A percentile compares a stretch with the other conserved stretches of the same genome.
These are phyloP conservation scores for Limnephilus auricula DNA, from an alignment of 2,888 invertebrate genomes.

Conservation along the genomic window DNA sequence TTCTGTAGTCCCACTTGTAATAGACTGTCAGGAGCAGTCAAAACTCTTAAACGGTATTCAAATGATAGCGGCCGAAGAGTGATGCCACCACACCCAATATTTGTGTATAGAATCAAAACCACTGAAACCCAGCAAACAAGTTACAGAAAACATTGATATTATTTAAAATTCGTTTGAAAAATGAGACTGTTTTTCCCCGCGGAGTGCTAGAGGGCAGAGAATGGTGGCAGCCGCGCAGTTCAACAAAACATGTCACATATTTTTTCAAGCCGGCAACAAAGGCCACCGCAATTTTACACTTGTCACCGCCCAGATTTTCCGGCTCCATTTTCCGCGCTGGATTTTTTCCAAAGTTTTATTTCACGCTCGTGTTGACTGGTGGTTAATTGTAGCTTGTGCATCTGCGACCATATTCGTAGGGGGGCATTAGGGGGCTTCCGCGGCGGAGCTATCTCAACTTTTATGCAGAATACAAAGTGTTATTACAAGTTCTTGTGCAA, in stretches of 20 bases:
- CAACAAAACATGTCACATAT: conserved; percentile 30
- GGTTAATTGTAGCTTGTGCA: conserved; percentile 38
- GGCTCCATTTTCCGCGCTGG: neutral
- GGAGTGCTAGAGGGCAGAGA: neutral
- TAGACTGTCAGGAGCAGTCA: too few species aligned
- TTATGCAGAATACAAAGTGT: neutral
- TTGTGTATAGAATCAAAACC: neutral
- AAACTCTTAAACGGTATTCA: too few species aligned
- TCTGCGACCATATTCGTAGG: conserved; percentile 6
- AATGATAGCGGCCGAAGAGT: too few species aligned
- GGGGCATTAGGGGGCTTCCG: neutral
- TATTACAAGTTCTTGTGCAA: neutral
- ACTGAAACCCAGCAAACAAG: neutral
- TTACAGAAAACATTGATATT: neutral
- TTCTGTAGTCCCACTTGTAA: too few species aligned
- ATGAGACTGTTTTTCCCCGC: neutral
- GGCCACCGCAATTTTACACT: conserved; percentile 42
- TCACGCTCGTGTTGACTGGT: conserved; percentile 24
- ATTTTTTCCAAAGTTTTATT: conserved; percentile 30
- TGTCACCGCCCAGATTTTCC: conserved; percentile 39
- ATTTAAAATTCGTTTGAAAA: neutral
- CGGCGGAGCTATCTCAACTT: neutral
- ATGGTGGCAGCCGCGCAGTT: conserved; percentile 4
- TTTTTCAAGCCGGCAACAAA: conserved; percentile 24
- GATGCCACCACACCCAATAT: neutral